These are phyloP conservation scores for Macrostomum lignano DNA, from an alignment of 1,140 invertebrate species.

Conservation along the genomic window DNA sequence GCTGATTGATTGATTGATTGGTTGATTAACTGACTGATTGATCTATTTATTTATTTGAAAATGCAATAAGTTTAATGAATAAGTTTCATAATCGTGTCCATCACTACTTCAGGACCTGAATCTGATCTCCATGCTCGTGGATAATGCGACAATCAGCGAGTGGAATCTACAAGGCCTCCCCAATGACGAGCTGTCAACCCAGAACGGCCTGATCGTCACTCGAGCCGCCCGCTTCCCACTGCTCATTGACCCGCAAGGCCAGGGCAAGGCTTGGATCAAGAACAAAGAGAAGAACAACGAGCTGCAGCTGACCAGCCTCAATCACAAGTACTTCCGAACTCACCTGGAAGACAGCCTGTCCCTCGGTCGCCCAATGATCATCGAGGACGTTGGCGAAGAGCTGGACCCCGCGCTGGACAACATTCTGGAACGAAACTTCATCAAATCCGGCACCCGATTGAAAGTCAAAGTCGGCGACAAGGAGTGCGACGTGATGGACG, in stretches of 20 bases:
- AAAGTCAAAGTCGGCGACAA: conserved; percentile 68
- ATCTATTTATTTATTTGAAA: too few species aligned
- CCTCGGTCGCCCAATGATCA: conserved; percentile 56
- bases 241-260: conserved; percentile 77
- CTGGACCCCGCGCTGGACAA: conserved; percentile 83
- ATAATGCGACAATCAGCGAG: conserved; percentile 53
- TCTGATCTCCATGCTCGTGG: conserved; percentile 67
- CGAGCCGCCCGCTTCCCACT: conserved; percentile 63
- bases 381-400: conserved; percentile 77
- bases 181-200: conserved; percentile 75
- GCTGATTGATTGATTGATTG: too few species aligned
- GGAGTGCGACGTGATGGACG: conserved; percentile 77
- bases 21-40: too few species aligned
- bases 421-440: conserved; percentile 83
- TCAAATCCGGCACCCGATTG: conserved; percentile 68
- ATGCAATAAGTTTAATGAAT: too few species aligned
- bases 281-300: conserved; percentile 65
- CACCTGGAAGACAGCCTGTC: conserved; percentile 80
- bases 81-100: too few species aligned
- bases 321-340: conserved; percentile 80
- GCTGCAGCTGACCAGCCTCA: conserved; percentile 65
- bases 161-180: conserved; percentile 82
- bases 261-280: conserved; percentile 90
- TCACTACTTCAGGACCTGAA: conserved; percentile 44
- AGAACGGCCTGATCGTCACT: conserved; percentile 80